phyloP scores from a whole-genome alignment of 2,113 vertebrate genomes.

The Eurypyga helias region DNA sequence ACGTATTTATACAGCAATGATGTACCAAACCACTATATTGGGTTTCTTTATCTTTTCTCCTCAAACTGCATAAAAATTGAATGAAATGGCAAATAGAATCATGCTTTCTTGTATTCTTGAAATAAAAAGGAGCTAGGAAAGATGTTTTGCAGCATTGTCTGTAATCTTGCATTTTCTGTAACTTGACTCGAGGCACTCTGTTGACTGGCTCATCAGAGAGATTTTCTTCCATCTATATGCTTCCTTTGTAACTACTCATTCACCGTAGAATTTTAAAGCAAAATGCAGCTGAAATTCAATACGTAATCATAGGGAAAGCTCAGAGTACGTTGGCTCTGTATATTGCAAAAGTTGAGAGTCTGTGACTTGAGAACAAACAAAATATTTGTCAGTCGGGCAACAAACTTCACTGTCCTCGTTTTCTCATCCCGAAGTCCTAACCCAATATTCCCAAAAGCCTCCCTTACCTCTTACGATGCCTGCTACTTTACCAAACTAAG shows the following conservation, averaged over 20 bases:
- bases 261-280: background rate
- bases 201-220: background rate
- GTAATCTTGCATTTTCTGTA: background rate
- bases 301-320: background rate
- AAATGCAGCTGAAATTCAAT: background rate
- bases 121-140: background rate
- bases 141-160: background rate
- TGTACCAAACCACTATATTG: background rate
- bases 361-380: background rate
- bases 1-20: background rate
- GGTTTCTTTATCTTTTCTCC: background rate
- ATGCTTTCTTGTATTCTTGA: background rate
- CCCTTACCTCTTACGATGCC: background rate
- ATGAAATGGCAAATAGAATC: background rate
- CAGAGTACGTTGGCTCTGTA: background rate
- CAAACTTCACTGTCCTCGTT: background rate
- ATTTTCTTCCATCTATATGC: background rate
- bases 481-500: background rate
- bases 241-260: background rate
- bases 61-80: background rate
- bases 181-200: background rate
- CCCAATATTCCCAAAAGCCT: background rate
- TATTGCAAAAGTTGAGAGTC: background rate
- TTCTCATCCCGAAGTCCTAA: background rate
- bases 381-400: background rate